A percentile compares a stretch with the other conserved stretches of the same genome.
phyloP scores from a whole-genome alignment of 2,113 vertebrate species.

The Acanthochromis polyacanthus region DNA sequence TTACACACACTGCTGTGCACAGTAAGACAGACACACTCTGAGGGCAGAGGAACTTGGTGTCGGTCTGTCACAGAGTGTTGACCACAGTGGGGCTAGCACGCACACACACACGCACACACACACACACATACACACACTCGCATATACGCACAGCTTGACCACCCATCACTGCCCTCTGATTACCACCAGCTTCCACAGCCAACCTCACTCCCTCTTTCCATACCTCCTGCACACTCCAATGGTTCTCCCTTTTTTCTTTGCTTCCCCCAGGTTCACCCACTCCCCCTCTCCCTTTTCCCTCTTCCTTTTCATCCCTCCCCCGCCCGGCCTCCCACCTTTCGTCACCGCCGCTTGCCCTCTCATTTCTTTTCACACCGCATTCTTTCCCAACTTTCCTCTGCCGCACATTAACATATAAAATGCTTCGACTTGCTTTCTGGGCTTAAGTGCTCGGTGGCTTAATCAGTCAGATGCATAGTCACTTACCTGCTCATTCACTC shows the following conservation, averaged over 20 bases:
- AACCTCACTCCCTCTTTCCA: constrained; percentile 65
- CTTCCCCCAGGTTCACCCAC: constrained; percentile 33
- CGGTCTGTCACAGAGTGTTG: constrained; percentile 69
- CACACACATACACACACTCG: constrained; percentile 38
- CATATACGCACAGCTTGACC: constrained; percentile 59
- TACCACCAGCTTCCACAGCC: constrained; percentile 74
- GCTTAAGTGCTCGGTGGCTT: constrained; percentile 58
- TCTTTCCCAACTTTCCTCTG: constrained; percentile 50
- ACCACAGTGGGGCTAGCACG: constrained; percentile 57
- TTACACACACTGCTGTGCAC: constrained; percentile 67
- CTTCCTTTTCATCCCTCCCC: constrained; percentile 5
- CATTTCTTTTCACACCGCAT: constrained; percentile 49
- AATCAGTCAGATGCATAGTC: constrained; percentile 63
- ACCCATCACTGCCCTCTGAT: constrained; percentile 80
- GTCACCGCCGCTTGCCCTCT: constrained; percentile 29
- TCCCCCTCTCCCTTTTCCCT: constrained; percentile 5
- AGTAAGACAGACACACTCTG: constrained; percentile 59
- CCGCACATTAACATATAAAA: constrained; percentile 72
- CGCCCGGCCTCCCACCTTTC: constrained; percentile 40
- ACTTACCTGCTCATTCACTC: constrained; percentile 64
- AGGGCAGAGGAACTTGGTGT: constrained; percentile 61
- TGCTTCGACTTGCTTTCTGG: constrained; percentile 39
- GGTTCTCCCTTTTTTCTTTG: constrained; percentile 54
- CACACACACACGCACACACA: constrained; percentile 45
- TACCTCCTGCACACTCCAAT: constrained; percentile 71